Base-by-base conservation (phyloP, 1,140 invertebrate genomes). In the Leguminivora glycinivorella region DNA sequence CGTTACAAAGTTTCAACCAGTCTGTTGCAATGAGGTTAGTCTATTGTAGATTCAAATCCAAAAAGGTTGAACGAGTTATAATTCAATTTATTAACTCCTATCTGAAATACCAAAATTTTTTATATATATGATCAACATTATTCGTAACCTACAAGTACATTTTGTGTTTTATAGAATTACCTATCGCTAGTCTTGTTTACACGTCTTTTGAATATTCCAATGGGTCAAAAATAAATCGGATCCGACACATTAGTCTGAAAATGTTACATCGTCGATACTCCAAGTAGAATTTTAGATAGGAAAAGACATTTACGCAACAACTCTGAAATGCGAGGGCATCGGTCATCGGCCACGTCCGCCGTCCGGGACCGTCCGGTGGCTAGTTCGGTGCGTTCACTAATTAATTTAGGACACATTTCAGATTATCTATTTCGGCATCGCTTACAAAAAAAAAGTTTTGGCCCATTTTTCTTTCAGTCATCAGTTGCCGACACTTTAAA, bases 31-130 rank as follows among this genome's bases (percentile, higher is more conserved):
- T 91, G 86, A 91, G 89, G 86, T 91, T 91, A 83, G 78, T 85
- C 85, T 89, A 89, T 91, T 90, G 87, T 90, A 91, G 88, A 91
- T 90, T 91, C 89, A 91, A 91, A 91, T 91, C 89, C 89, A 91
- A 91, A 89, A 90, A 84, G 81, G 85, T 90, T 88, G 82, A 88
- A 88, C 85, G 79, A 89, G 83, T 91, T 84, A 84, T 82, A 81
- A 81, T 85, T 82, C 75, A 85, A 82, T 89, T 86, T 84, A 82
- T 87, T 88, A 87, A 87, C 82, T 83, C 86, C 85, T 89, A 89
- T 88, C 74, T 85, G 86, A 89, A 87, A 90, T 90, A 90, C 86
- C 83, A 83, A 87, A 87, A 81, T 77, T 70, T 78, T 84, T 81
- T 85, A 85, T 87, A 89, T 87, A 89, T 85, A 88, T 84, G 84